phyloP scores from a whole-genome alignment of 2,113 vertebrate species.

The Ramphastos sulfuratus region DNA sequence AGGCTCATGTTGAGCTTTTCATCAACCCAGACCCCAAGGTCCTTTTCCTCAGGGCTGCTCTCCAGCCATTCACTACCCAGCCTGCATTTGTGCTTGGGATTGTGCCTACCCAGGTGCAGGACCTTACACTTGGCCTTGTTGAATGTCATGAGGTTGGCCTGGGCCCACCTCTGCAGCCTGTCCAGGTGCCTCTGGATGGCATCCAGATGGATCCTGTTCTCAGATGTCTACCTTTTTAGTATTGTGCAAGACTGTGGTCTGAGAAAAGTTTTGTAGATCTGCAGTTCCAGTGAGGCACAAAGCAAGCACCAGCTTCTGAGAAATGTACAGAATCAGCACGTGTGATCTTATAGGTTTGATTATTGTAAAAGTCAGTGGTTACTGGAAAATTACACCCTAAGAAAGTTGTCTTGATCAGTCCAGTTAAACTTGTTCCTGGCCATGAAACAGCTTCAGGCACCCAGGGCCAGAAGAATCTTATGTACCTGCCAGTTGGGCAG shows the following conservation, averaged over 20 bases:
- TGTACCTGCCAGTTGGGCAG: not conserved
- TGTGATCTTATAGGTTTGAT: not conserved
- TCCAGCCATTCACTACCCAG: too few species aligned
- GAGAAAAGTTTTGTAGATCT: not conserved
- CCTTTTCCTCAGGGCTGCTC: too few species aligned
- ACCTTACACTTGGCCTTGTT: too few species aligned
- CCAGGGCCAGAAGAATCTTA: not conserved
- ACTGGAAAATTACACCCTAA: not conserved
- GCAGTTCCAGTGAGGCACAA: not conserved
- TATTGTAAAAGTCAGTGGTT: not conserved
- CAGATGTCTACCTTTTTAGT: not conserved
- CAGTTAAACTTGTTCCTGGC: not conserved
- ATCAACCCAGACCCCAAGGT: too few species aligned
- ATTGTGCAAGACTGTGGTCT: not conserved
- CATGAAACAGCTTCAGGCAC: not conserved
- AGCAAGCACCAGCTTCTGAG: not conserved
- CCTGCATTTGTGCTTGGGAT: too few species aligned
- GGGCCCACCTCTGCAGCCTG: too few species aligned
- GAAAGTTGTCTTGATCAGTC: not conserved
- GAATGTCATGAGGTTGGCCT: too few species aligned
- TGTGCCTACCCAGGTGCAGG: too few species aligned
- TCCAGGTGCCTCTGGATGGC: too few species aligned
- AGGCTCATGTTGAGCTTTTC: too few species aligned
- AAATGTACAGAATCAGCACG: not conserved
- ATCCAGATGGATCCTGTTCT: not conserved